phyloP scores from a whole-genome alignment of 2,888 invertebrate genomes.

The Panzeria rudis region DNA sequence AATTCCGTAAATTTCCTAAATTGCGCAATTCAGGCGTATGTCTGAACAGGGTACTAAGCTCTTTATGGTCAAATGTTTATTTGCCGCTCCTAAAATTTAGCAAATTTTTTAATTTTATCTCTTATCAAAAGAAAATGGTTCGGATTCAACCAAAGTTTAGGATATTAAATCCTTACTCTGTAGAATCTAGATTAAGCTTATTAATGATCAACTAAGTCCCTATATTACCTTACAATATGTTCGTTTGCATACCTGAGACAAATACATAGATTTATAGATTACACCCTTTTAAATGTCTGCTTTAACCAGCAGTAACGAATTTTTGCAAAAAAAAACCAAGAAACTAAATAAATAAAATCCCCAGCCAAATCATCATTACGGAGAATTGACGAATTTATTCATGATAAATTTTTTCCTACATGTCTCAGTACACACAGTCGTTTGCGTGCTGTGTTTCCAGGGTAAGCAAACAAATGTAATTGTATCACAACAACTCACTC shows the following conservation, averaged over 20 bases:
- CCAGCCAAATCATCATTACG: slow-evolving; percentile 28
- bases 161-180: too few species aligned
- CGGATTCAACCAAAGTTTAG: background rate
- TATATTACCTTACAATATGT: too few species aligned
- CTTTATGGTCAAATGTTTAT: too few species aligned
- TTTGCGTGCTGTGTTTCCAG: slow-evolving; percentile 18
- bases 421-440: background rate
- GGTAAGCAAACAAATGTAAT: slow-evolving; percentile 28
- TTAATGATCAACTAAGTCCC: too few species aligned
- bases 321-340: background rate
- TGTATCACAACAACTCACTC: slow-evolving; percentile 9
- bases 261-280: background rate
- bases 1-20: too few species aligned
- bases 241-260: background rate
- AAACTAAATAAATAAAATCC: slow-evolving; percentile 6
- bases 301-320: background rate
- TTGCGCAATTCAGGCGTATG: too few species aligned
- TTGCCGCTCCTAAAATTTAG: too few species aligned
- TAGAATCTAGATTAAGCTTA: background rate
- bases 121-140: too few species aligned
- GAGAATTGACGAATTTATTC: slow-evolving; percentile 44
- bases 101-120: too few species aligned
- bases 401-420: slow-evolving; percentile 16
- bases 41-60: too few species aligned
- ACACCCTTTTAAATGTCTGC: background rate